Evolutionary conservation across 2,888 invertebrate genomes (phyloP), one percentile per base, ranked within the genome.

Genomic region (Eupithecia subumbrata): DNA sequence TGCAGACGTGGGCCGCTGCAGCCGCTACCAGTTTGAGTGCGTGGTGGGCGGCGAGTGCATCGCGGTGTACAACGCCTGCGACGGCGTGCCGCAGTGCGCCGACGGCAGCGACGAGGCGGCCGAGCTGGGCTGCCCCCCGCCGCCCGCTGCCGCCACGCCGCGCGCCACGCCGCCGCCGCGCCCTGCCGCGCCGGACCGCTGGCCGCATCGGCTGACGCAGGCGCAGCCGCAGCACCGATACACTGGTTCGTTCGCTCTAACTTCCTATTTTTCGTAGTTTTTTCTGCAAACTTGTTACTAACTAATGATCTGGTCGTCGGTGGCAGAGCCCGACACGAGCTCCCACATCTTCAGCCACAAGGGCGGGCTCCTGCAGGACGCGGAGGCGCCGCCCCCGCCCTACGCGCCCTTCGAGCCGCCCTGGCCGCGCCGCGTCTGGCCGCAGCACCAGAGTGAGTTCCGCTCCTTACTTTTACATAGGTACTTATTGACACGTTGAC

Each of bases 21-120:
- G 97, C 83, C 96, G 97, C 78, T 98, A 97, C 92, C 98, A 99
- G 92, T 99, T 98, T 91, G 97, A 97, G 90, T 99, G 98, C 87
- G 96, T 97, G 81, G 96, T 96, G 77, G 97, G 97, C 66, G 97
- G 97, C 68, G 98, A 99, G 91, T 99, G 99, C 90, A 98, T 99
- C 85, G 99, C 98, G 9, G 96, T 98, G 84, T 99, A 99, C 93
- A 99, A 99, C 92, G 98, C 98, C 12, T 99, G 99, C 87, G 98
- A 99, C 91, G 98, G 98, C 72, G 98, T 99, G 83, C 97, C 98
- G 40, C 98, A 98, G 92, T 98, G 98, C 91, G 96, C 97, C 2
- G 98, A 99, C 94, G 98, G 97, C 81, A 98, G 98, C 87, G 99
- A 99, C 91, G 98, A 98, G 93, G 97, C 97, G 71, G 96, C 97